Base-by-base conservation (phyloP, 2,888 invertebrate species). In the Yponomeuta sedellus region DNA sequence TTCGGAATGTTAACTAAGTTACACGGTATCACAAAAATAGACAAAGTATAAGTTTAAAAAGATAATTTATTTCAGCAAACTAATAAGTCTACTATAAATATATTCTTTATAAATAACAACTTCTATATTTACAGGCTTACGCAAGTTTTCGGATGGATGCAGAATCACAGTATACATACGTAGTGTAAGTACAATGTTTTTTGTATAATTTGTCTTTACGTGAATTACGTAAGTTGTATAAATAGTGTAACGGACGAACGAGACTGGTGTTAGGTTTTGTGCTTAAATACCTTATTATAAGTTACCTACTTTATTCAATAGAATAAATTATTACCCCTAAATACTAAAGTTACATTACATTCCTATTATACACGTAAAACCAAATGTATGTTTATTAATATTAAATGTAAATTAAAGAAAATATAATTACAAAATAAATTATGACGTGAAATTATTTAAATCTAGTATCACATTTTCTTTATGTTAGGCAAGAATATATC, bases 391-490 rank as follows among this genome's bases (percentile, higher is more conserved):
- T n/a, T n/a, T n/a, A n/a, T n/a, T n/a, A n/a, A n/a, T n/a, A n/a
- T n/a, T n/a, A 52, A 12, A 16, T 52, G 1, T 16, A 52, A 12
- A 52, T 52, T 52, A 52, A 34, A 25, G n/a, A 34, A n/a, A 28
- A 58, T 5, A 44, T 59, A 64, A 59, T 52, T 65, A 64, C 20
- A 40, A 65, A 86, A 87, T 87, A 87, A 86, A 82, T 86, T 88
- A 89, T 82, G 82, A 79, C 85, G 85, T 85, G 86, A 0, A 70
- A 20, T 61, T 25, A 6, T 44, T 63, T 63, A 63, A 40, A 19
- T 63, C 72, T 90, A 91, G 84, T 91, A 91, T 90, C 90, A 90
- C 90, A 90, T 86, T 86, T 84, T 81, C 40, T 52, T 52, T 58
- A 69, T 69, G 66, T 68, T 44, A 63, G 44, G 44, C 44, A 63